These are phyloP conservation scores for Orycteropus afer DNA, from an alignment of 2,113 vertebrate genomes.

Conservation along the genomic window DNA sequence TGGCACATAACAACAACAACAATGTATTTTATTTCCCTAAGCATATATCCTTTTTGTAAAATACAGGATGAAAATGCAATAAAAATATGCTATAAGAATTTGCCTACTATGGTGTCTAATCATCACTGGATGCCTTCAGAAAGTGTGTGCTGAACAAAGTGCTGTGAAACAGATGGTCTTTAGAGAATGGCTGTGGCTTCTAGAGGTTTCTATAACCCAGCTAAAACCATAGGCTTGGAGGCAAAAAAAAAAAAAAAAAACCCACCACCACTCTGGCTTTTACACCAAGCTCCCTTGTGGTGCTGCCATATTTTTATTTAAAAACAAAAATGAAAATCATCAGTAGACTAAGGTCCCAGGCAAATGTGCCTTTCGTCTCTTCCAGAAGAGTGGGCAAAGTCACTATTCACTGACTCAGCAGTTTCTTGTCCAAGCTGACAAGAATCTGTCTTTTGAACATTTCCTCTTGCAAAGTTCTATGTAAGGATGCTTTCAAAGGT, in stretches of 20 bases:
- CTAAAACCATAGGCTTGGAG: not conserved
- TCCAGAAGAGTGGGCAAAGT: not conserved
- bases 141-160: not conserved
- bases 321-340: not conserved
- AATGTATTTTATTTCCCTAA: not conserved
- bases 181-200: not conserved
- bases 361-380: not conserved
- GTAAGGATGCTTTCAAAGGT: not conserved
- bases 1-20: too few relatives aligned
- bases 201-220: not conserved
- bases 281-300: not conserved
- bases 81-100: not conserved
- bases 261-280: not conserved
- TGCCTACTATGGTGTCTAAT: not conserved
- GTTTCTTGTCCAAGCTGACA: not conserved
- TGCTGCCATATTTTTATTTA: not conserved
- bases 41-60: not conserved
- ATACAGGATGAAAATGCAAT: not conserved
- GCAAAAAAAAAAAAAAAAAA: not conserved
- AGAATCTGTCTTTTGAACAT: not conserved
- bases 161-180: not conserved
- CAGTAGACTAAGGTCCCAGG: not conserved
- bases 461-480: not conserved
- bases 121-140: too few relatives aligned
- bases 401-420: not conserved